Evolutionary conservation across 1,140 invertebrate species (phyloP).

Genomic region (Pseudomyrmex concolor): DNA sequence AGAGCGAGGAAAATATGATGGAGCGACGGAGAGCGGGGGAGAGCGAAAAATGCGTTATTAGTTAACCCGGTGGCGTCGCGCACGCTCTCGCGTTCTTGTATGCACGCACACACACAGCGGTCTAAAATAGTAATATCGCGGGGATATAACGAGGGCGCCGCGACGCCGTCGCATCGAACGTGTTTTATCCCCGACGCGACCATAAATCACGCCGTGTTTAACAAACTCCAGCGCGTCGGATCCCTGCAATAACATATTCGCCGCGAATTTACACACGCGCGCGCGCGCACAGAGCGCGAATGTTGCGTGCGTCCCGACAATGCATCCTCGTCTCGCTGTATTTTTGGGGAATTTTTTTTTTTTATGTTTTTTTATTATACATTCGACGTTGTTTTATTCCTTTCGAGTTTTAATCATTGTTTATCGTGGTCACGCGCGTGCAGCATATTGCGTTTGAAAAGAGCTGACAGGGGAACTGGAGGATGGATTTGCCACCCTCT

Average conservation of each 20-base stretch:
- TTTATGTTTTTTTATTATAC: slow-evolving; percentile 39
- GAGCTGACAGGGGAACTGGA: neutral
- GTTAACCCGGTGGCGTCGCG: slow-evolving; percentile 12
- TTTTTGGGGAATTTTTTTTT: neutral
- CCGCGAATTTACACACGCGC: slow-evolving; percentile 59
- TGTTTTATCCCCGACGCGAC: slow-evolving; percentile 66
- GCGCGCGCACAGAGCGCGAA: slow-evolving; percentile 34
- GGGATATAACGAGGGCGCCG: slow-evolving; percentile 36
- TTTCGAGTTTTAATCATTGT: slow-evolving; percentile 67
- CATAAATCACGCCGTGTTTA: slow-evolving; percentile 70
- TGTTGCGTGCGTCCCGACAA: slow-evolving; percentile 19
- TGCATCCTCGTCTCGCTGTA: slow-evolving; percentile 1
- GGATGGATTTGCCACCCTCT: slow-evolving; percentile 31
- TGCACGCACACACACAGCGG: neutral
- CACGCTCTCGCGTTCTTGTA: neutral
- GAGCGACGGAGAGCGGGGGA: neutral
- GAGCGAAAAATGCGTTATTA: slow-evolving; percentile 42
- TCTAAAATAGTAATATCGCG: slow-evolving; percentile 64
- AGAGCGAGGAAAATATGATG: slow-evolving; percentile 11
- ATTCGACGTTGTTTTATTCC: neutral
- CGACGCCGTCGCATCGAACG: slow-evolving; percentile 64
- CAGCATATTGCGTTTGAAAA: slow-evolving; percentile 28
- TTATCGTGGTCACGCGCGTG: slow-evolving; percentile 58
- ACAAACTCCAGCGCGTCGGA: slow-evolving; percentile 62
- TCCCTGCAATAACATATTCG: slow-evolving; percentile 67